A percentile compares a stretch with the other conserved stretches of the same genome.
Evolutionary conservation across 2,888 invertebrate genomes (phyloP).

Genomic region (Caenorhabditis sulstoni): DNA sequence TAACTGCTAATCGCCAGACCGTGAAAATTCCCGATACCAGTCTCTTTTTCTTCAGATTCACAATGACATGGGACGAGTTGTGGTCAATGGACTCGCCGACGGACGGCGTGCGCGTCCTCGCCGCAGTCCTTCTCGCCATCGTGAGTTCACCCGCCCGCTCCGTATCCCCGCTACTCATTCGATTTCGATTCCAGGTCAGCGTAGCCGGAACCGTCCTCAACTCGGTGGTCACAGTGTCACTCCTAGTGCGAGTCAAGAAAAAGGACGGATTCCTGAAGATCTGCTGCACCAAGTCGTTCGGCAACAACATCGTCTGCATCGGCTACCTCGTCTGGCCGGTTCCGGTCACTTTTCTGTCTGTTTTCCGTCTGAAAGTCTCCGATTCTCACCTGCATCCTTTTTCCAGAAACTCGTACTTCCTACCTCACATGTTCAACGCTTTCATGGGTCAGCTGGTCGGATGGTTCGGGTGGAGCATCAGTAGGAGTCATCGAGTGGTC

Average conservation of each 20-base stretch:
- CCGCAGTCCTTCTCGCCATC: slow-evolving; percentile 25
- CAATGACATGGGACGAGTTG: slow-evolving; percentile 38
- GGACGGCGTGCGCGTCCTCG: slow-evolving; percentile 29
- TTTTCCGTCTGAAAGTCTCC: background rate
- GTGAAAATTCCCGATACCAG: too few species aligned
- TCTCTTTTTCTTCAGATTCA: too few species aligned
- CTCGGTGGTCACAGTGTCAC: slow-evolving; percentile 16
- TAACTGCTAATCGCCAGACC: too few species aligned
- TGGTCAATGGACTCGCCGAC: slow-evolving; percentile 24
- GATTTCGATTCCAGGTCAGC: slow-evolving; percentile 23
- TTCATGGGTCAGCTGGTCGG: slow-evolving; percentile 53
- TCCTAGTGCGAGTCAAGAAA: slow-evolving; percentile 17
- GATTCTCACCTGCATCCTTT: too few species aligned
- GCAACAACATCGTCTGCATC: slow-evolving; percentile 43
- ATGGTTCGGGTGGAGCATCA: slow-evolving; percentile 53
- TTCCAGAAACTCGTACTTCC: slow-evolving; percentile 37
- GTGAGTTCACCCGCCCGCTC: slow-evolving; percentile 9
- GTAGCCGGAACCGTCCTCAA: slow-evolving; percentile 30
- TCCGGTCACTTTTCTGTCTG: slow-evolving; percentile 45
- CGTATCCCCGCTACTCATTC: too few species aligned
- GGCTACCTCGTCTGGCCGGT: slow-evolving; percentile 51
- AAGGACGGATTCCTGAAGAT: slow-evolving; percentile 52
- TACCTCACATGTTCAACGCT: slow-evolving; percentile 44
- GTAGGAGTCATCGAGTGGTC: background rate
- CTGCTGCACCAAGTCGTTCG: slow-evolving; percentile 41